phyloP scores from a whole-genome alignment of 2,888 invertebrate species.

The Allacma fusca region DNA sequence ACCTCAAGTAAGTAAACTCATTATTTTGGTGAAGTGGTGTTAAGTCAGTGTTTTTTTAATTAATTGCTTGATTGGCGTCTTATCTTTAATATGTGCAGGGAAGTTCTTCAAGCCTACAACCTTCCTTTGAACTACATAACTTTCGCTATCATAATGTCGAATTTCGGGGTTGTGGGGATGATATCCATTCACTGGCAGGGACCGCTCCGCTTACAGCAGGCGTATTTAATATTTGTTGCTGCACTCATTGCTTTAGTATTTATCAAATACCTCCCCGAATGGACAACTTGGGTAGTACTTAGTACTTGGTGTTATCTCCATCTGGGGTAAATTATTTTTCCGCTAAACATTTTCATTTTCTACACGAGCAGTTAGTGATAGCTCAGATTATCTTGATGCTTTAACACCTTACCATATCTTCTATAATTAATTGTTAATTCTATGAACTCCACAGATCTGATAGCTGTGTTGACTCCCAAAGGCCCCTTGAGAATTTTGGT shows the following conservation, averaged over 20 bases:
- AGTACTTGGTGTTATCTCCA: constrained; percentile 95
- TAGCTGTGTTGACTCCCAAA: constrained; percentile 95
- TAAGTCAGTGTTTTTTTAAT: no score
- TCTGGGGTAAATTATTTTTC: constrained; percentile 84
- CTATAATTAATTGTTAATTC: neutral
- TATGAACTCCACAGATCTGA: constrained; percentile 74
- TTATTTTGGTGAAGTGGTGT: constrained; percentile 46
- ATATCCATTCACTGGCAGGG: constrained; percentile 99
- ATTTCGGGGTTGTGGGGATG: constrained; percentile 97
- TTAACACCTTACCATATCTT: no score
- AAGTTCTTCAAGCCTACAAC: constrained; percentile 90
- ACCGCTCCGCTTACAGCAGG: constrained; percentile 90
- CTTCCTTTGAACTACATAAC: constrained; percentile 96
- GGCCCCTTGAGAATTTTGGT: constrained; percentile 97
- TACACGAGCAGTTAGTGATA: constrained; percentile 45
- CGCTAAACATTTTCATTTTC: constrained; percentile 39
- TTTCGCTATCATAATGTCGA: constrained; percentile 89
- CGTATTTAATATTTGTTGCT: constrained; percentile 95
- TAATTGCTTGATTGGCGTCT: no score
- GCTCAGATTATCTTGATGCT: no score
- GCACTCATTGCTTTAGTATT: constrained; percentile 98
- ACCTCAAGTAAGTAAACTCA: constrained; percentile 88
- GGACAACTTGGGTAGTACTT: constrained; percentile 99
- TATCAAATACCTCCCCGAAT: constrained; percentile 98
- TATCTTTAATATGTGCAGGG: constrained; percentile 66